Base-by-base conservation (phyloP, 1,140 invertebrate genomes). In the Periplaneta americana region DNA sequence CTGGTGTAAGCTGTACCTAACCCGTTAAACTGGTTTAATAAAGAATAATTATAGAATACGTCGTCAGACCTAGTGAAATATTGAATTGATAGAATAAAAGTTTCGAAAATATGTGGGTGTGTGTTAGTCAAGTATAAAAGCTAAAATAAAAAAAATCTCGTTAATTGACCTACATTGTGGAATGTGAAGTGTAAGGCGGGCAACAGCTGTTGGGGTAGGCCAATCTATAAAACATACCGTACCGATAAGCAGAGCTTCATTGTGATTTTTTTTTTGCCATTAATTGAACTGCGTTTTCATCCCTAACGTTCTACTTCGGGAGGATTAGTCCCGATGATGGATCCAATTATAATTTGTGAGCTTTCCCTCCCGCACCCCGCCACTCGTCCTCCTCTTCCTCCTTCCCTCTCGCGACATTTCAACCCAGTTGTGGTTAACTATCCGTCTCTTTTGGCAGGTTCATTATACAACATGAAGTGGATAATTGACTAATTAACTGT, bases 361-460 rank as follows among this genome's bases (percentile, higher is more conserved):
- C 76, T n/a, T n/a, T 66, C 8, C 48, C 48, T 66, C 48, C 48
- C 48, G 11, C n/a, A 22, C 0, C 22, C 28, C 22, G 28, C 22
- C 48, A 22, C 10, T 6, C 35, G 4, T 31, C 33, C n/a, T 6
- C 28, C 5, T n/a, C 5, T n/a, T 28, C 48, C 48, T n/a, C n/a
- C n/a, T 15, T 48, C 39, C 28, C 48, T 66, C 22, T 8, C 22
- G n/a, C 48, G 48, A 66, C 48, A 66, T 66, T 66, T 66, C 48
- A 66, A 66, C 48, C 48, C 48, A 66, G 79, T 57, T 35, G 81
- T 78, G 81, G 81, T 81, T n/a, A 81, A 81, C 81, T 78, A 78
- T 81, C 32, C 76, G 81, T 81, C 81, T 81, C 81, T 81, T 81
- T 78, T 81, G 80, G 81, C 81, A 81, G 81, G 75, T 81, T 81